Base-by-base conservation (phyloP, 2,797 vertebrate species). In the Lagocephalus sceleratus region DNA sequence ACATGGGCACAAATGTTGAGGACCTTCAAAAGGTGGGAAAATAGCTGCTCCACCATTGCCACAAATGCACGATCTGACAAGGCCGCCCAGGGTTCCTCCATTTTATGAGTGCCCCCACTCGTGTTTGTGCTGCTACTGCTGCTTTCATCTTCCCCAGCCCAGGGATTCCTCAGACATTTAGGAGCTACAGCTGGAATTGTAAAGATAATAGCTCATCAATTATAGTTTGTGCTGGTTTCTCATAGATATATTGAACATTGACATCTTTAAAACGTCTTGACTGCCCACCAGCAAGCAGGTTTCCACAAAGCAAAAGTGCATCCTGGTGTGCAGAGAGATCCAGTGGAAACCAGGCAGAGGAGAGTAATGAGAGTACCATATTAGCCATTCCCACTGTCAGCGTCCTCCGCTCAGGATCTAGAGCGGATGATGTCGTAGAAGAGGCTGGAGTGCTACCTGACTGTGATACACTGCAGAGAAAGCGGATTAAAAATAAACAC, bases 1-100 rank as follows among this genome's bases (percentile, higher is more conserved):
- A 99, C 95, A 26, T 99, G 97, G 2, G 97, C 91, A 55, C 97
- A 99, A 84, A 99, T 97, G 75, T 98, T 99, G 66, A 99, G 88
- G 66, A 95, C 84, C 71, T 97, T 99, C 20, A 99, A 85, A 20
- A 99, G 82, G 77, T 99, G 97, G 41, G 92, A 92, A 64, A 99
- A 99, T 21, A 99, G 91, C 52, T 99, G 97, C 19, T 99, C 96
- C 41, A 97, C 88, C 91, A 98, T 92, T 65, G 79, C 81, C 50
- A 96, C 94, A 53, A 99, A 81, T 21, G 86, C 71, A 49, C 94
- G 89, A 76, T 99, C 95, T 0, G 91, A 93, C 39, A 99, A 82
- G 1, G 94, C 94, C 0, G 92, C 93, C 97, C 97, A 99, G 0
- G 91, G 87, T 25, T 99, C 97, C 48, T 99, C 97, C 62, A 92